Conservation (phyloP, 2,888 invertebrate genomes). For the Agonopterix alstromeriana region DNA sequence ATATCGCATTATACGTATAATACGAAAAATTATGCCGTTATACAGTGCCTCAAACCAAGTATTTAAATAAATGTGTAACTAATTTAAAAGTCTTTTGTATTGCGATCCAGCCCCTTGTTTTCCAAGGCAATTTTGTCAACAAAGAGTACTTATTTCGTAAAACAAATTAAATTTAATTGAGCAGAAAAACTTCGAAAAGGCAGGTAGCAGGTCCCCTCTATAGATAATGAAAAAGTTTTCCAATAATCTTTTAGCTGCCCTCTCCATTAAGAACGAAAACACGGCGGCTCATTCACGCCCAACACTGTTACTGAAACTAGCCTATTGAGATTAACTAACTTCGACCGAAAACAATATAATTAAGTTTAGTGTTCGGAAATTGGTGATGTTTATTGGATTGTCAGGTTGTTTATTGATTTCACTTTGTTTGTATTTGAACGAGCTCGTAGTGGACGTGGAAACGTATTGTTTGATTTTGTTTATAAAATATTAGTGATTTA, state of each 20-base stretch:
- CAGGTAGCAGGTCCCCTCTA: slow-evolving; percentile 5
- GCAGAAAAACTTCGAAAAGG: slow-evolving; percentile 1
- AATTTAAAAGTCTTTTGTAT: too few species aligned
- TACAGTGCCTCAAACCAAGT: too few species aligned
- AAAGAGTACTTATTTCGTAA: neutral
- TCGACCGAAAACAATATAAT: slow-evolving; percentile 45
- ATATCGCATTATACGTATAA: too few species aligned
- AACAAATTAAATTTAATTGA: slow-evolving; percentile 9
- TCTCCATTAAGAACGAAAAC: slow-evolving; percentile 38
- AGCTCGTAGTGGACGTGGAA: too few species aligned
- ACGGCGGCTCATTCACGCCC: slow-evolving; percentile 24
- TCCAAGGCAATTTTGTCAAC: too few species aligned
- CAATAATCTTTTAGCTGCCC: slow-evolving; percentile 32
- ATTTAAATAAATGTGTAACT: too few species aligned
- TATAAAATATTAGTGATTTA: too few species aligned
- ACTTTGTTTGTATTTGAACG: neutral
- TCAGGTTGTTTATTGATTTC: slow-evolving; percentile 25
- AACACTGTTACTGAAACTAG: slow-evolving; percentile 25
- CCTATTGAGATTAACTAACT: slow-evolving; percentile 50
- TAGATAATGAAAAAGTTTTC: slow-evolving; percentile 36
- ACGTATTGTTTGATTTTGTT: too few species aligned
- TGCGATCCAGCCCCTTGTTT: too few species aligned
- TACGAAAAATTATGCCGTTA: too few species aligned
- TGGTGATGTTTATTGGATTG: slow-evolving; percentile 38
- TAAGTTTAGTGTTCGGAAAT: slow-evolving; percentile 36